Evolutionary conservation across 2,888 invertebrate species (phyloP), one percentile per base, ranked within the genome.

Genomic region (Poecilobothrus nobilitatus): DNA sequence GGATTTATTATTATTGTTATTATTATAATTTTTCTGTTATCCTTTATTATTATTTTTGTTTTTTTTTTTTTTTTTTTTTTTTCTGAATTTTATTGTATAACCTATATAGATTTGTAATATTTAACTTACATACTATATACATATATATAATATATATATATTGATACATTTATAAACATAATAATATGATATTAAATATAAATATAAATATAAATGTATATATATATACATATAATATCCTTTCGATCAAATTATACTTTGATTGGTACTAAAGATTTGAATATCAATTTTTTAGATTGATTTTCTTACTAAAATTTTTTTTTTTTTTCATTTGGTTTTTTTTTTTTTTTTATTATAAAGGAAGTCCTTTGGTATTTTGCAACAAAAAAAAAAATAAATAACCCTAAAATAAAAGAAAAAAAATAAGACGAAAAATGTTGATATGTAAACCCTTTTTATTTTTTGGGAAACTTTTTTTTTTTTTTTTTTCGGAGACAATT

Each of bases 1-100:
- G 44, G 44, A 44, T 44, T 44, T 44, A 44, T 44, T 44, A 44
- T 44, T 44, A 44, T 44, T 44, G 12, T 44, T 44, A 44, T 44
- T 44, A 44, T 44, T n/a, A n/a, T n/a, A n/a, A n/a, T n/a, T n/a
- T 44, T 44, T 44, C 44, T 44, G 44, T 44, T 44, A 44, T 44
- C 44, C 44, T 44, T n/a, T n/a, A n/a, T n/a, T n/a, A n/a, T n/a
- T n/a, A n/a, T n/a, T n/a, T n/a, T n/a, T n/a, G n/a, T n/a, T n/a
- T n/a, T n/a, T n/a, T n/a, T n/a, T n/a, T n/a, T n/a, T n/a, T n/a
- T n/a, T n/a, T n/a, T n/a, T n/a, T n/a, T n/a, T n/a, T n/a, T n/a
- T 44, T 44, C 44, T 44, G 44, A 44, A 12, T 44, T 44, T 44
- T 44, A 44, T 44, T 44, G 44, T 44, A 44, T 44, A 44, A 9